phyloP scores from a whole-genome alignment of 1,140 invertebrate species.

The Calephelis virginiensis region DNA sequence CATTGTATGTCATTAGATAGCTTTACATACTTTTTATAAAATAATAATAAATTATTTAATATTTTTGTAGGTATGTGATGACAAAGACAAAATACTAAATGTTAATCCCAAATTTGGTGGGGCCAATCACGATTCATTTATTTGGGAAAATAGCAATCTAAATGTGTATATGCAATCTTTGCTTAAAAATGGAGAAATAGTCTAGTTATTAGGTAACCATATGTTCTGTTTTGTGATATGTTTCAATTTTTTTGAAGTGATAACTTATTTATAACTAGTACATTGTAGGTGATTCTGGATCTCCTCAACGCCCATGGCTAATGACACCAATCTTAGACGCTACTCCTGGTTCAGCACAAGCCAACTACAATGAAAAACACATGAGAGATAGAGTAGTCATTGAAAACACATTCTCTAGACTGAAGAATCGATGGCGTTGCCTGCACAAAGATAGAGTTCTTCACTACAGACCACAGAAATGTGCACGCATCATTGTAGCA shows the following conservation, averaged over 20 bases:
- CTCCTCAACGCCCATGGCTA: slow-evolving; percentile 53
- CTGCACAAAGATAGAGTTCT: slow-evolving; percentile 24
- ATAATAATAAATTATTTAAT: neutral
- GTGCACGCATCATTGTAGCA: slow-evolving; percentile 22
- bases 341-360: slow-evolving; percentile 32
- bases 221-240: too few species aligned
- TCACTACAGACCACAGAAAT: slow-evolving; percentile 26
- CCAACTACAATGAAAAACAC: slow-evolving; percentile 35
- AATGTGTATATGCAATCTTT: slow-evolving; percentile 27
- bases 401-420: slow-evolving; percentile 54
- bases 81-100: slow-evolving; percentile 30
- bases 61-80: slow-evolving; percentile 38
- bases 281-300: slow-evolving; percentile 53
- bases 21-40: too few species aligned
- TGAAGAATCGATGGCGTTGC: slow-evolving; percentile 49
- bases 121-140: slow-evolving; percentile 41
- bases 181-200: slow-evolving; percentile 27
- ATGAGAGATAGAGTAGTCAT: slow-evolving; percentile 40
- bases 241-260: neutral
- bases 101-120: slow-evolving; percentile 41
- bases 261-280: neutral
- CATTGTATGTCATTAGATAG: too few species aligned
- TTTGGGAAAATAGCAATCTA: slow-evolving; percentile 39
- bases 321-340: slow-evolving; percentile 43
- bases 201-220: slow-evolving; percentile 33